Evolutionary conservation across 2,113 vertebrate genomes (phyloP), one percentile per base, ranked within the genome.

Genomic region (Brienomyrus brachyistius): DNA sequence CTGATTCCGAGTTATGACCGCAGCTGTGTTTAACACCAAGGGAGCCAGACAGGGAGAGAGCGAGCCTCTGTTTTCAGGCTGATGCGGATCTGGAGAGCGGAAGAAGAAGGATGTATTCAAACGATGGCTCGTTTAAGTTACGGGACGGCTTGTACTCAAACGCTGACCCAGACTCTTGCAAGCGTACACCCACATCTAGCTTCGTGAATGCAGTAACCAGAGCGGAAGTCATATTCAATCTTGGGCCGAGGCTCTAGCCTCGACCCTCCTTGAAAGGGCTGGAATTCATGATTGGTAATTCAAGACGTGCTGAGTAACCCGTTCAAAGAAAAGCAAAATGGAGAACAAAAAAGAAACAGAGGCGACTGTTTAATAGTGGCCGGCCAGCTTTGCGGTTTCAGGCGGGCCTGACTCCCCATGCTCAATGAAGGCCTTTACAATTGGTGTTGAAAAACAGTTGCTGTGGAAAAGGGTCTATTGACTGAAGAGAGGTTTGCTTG

Each of bases 271-370:
- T 95, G 94, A 96, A 95, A 95, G 92, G 93, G 94, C 91, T 95
- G 95, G 95, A 96, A 95, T 94, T 94, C 93, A 93, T 94, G 94
- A 95, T 95, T 93, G 94, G 95, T 95, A 95, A 95, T 95, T 94
- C 94, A 94, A 93, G 94, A 96, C 95, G 94, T 95, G 95, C 95
- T 95, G 95, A 95, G 95, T 95, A 96, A 95, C 95, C 95, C 93
- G 93, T 48, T 48, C 40, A 47, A 77, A 45, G 70, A 43, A 51
- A 70, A 77, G 88, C 6, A 45, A 80, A 52, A 82, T 13, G 77
- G 50, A 11, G 94, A 95, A 94, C 93, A 94, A 92, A 91, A 91
- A 91, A 95, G 94, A 95, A 96, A 95, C 93, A 94, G 91, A 89
- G 92, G 47, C 19, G 21, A 89, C 77, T 92, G 93, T 95, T 94